Evolutionary conservation across 2,113 vertebrate species (phyloP), one percentile per base, ranked within the genome.

Genomic region (Cebus imitator): DNA sequence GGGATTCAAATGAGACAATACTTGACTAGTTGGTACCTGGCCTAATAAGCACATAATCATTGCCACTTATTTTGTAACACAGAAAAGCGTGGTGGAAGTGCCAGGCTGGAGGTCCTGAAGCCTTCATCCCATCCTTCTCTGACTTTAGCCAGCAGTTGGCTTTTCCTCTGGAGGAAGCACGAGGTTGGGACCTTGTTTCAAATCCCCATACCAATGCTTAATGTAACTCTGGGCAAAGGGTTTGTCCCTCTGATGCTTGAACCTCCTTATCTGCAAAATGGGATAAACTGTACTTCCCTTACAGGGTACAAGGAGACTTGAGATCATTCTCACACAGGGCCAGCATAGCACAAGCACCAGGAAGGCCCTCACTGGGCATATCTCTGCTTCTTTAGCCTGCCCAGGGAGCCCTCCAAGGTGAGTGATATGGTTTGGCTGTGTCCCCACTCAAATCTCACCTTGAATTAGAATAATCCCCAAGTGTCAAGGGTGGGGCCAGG

Each of bases 221-320:
- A 3, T 25, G 27, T n/a, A n/a, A 72, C 20, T 5, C 0, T 10
- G 10, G 45, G 32, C 2, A 25, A 50, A 95, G 14, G 4, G 8
- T 17, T 10, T 17, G 6, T 45, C 66, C 68, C n/a, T 48, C 10
- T 10, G 61, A 16, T 4, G 11, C 40, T 40, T 37, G 25, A 3
- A 16, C 52, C 43, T 32, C 37, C 27, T 72, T 3, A 23, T 94
- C 84, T 48, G 5, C 12, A 8, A 7, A 3, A 9, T 0, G 32
- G 64, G 40, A 7, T 8, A 43, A 1, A 3, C 0, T 8, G 35
- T 1, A 50, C 50, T 32, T 18, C 70, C 23, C 50, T 21, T 3
- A 4, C 0, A 40, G 78, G 10, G 14, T 18, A 17, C n/a, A 17
- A 35, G 55, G 50, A 13, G 18, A 32, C 37, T 32, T 55, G 52